These are phyloP conservation scores for Pipra filicauda DNA, from an alignment of 2,113 vertebrate genomes.

Conservation along the genomic window DNA sequence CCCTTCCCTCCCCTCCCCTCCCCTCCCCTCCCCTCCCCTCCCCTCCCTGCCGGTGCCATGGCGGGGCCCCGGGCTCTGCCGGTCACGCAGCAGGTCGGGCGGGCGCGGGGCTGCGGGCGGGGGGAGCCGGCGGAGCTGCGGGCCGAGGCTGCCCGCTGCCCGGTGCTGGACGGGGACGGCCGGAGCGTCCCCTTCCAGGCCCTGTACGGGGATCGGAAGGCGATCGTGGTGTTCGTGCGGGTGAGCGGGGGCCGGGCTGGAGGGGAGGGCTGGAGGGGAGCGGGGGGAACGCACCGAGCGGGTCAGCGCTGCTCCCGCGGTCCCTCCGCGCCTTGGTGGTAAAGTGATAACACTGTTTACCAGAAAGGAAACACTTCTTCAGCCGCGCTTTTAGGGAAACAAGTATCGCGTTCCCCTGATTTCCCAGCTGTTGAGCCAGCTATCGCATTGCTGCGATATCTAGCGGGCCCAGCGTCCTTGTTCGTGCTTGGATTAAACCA, in stretches of 20 bases:
- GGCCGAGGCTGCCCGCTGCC: constrained; percentile 65
- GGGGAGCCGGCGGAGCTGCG: not conserved
- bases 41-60: not conserved
- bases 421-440: not conserved
- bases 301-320: not conserved
- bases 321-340: not conserved
- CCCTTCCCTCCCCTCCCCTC: not conserved
- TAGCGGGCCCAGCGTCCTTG: not conserved
- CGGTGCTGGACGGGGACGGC: constrained; percentile 77
- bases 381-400: not conserved
- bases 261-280: not conserved
- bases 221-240: constrained; percentile 88
- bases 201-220: constrained; percentile 79
- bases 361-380: not conserved
- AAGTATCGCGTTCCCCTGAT: not conserved
- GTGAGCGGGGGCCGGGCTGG: constrained; percentile 70
- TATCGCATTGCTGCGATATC: not conserved
- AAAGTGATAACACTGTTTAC: not conserved
- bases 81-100: constrained; percentile 78
- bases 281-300: rapidly evolving
- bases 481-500: not conserved
- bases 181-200: constrained; percentile 68
- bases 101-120: not conserved
- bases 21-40: too few relatives aligned
- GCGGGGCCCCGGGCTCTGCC: constrained; percentile 35